A percentile compares a stretch with the other conserved stretches of the same genome.
Evolutionary conservation across 2,888 invertebrate genomes (phyloP).

Genomic region (Sepiola atlantica): DNA sequence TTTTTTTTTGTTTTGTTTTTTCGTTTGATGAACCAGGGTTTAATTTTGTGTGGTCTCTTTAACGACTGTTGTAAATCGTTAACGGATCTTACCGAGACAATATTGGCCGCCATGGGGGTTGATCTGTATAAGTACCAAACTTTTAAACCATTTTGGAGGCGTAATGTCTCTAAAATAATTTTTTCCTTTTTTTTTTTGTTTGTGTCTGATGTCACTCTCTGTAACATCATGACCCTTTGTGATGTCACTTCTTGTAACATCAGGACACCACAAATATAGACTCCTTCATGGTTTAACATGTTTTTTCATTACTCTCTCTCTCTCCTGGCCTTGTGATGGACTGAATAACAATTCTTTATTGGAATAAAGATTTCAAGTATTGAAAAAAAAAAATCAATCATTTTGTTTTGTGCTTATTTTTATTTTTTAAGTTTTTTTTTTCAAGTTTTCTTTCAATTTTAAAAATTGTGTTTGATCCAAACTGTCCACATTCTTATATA

Average conservation of each 20-base stretch:
- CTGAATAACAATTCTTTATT: slow-evolving; percentile 46
- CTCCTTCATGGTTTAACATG: slow-evolving; percentile 1
- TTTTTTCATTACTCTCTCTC: slow-evolving; percentile 37
- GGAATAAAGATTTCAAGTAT: slow-evolving; percentile 48
- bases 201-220: not conserved
- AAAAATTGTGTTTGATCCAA: not conserved
- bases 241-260: slow-evolving; percentile 8
- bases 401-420: slow-evolving; percentile 6
- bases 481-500: slow-evolving; percentile 43
- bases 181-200: slow-evolving; percentile 19
- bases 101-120: no score
- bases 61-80: no score
- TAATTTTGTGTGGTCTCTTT: no score
- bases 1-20: no score
- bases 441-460: not conserved
- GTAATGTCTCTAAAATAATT: not conserved
- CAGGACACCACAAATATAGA: slow-evolving; percentile 32
- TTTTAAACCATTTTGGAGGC: not conserved
- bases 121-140: no score
- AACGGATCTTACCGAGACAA: no score
- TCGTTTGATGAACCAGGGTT: no score
- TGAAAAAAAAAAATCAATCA: slow-evolving; percentile 43
- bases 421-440: not conserved
- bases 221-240: slow-evolving; percentile 13
- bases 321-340: slow-evolving; percentile 47